phyloP scores from a whole-genome alignment of 1,140 invertebrate genomes.

The Grapholita molesta region DNA sequence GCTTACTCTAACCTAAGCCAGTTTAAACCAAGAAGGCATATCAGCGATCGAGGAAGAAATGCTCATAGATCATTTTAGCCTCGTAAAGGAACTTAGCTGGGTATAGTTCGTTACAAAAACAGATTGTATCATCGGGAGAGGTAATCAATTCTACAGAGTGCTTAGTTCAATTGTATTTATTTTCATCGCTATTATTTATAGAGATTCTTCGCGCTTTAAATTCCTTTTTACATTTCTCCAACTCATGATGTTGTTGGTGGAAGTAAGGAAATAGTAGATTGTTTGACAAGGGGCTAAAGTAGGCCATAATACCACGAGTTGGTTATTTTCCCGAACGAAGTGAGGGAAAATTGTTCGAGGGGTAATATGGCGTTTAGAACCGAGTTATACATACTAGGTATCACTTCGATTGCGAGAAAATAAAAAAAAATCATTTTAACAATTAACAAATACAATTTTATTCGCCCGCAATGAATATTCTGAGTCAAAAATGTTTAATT shows the following conservation, averaged over 20 bases:
- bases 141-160: not conserved
- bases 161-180: conserved; percentile 3
- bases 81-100: not conserved
- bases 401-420: too few relatives aligned
- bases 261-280: too few relatives aligned
- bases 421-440: too few relatives aligned
- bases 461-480: too few relatives aligned
- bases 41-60: not conserved
- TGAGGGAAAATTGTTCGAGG: too few relatives aligned
- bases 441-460: too few relatives aligned
- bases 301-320: too few relatives aligned
- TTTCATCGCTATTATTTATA: not conserved
- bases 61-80: not conserved
- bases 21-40: not conserved
- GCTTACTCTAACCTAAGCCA: not conserved
- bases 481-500: too few relatives aligned
- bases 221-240: not conserved
- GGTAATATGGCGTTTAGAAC: too few relatives aligned
- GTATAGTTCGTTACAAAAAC: conserved; percentile 12
- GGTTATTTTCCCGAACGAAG: too few relatives aligned
- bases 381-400: too few relatives aligned
- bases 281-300: too few relatives aligned
- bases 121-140: conserved; percentile 8
- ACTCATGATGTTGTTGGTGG: not conserved
- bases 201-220: not conserved